Evolutionary conservation across 2,797 vertebrate genomes (phyloP).

Genomic region (Anas capensis): DNA sequence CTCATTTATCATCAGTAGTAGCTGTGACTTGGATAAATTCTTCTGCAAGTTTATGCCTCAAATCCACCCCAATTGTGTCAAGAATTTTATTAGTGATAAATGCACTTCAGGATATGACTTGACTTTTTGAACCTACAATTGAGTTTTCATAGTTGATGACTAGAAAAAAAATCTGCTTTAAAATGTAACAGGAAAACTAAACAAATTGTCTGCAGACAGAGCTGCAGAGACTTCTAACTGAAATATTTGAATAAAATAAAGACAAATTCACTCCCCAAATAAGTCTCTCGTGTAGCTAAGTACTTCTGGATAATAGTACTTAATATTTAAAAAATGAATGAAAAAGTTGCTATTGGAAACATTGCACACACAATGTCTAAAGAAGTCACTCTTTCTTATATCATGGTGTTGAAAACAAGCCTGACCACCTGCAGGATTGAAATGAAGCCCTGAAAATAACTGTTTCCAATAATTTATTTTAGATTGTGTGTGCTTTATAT

Average conservation of each 20-base stretch:
- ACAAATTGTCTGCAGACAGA: not conserved
- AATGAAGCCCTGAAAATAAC: not conserved
- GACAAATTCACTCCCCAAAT: not conserved
- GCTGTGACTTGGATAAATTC: not conserved
- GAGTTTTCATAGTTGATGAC: not conserved
- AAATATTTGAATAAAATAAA: not conserved
- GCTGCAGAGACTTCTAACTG: not conserved
- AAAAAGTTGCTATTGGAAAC: not conserved
- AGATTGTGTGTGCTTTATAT: not conserved
- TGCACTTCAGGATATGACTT: not conserved
- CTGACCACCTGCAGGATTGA: not conserved
- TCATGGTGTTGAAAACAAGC: not conserved
- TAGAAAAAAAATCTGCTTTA: not conserved
- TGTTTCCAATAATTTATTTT: not conserved
- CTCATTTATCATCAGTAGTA: not conserved
- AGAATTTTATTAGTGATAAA: constrained; percentile 34
- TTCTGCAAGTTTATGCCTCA: not conserved
- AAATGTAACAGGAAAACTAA: not conserved
- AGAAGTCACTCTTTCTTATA: not conserved
- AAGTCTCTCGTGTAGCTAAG: not conserved
- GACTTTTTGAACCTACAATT: not conserved
- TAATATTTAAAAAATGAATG: not conserved
- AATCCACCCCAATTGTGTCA: not conserved
- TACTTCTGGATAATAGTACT: not conserved
- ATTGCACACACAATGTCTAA: not conserved